Conservation (phyloP, 2,797 vertebrate genomes). For the Florisuga fusca region DNA sequence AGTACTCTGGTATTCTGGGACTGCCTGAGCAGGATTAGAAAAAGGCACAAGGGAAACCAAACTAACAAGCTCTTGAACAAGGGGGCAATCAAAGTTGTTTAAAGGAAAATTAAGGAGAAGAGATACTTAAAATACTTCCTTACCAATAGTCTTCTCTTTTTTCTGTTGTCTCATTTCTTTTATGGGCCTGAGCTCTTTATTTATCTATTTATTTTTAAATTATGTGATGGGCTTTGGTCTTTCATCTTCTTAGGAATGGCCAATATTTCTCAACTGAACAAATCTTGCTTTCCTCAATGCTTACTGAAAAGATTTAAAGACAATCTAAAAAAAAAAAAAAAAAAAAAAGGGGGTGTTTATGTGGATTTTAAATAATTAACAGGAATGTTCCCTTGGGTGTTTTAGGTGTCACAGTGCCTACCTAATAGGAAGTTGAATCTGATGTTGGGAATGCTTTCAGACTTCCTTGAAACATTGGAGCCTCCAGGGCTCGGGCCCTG, state of each 20-base stretch:
- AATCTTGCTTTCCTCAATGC: constrained; percentile 4
- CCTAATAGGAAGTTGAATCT: not conserved
- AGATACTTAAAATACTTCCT: not conserved
- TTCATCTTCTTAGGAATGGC: not conserved
- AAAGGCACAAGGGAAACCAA: not conserved
- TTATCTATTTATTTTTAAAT: not conserved
- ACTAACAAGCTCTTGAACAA: not conserved
- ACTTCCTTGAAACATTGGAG: not conserved
- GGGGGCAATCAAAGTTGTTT: not conserved
- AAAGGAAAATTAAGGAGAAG: not conserved
- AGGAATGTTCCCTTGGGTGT: not conserved
- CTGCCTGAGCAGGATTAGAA: not conserved
- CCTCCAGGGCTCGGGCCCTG: not conserved
- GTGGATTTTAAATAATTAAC: not conserved
- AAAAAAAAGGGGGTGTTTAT: not conserved
- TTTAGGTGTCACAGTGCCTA: not conserved
- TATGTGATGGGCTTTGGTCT: not conserved
- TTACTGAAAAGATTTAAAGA: not conserved
- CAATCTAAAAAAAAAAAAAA: not conserved
- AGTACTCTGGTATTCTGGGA: rapidly evolving
- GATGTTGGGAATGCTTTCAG: not conserved
- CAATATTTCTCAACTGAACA: not conserved
- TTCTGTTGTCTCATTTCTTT: not conserved
- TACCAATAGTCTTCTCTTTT: not conserved
- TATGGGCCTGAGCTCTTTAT: not conserved